phyloP scores from a whole-genome alignment of 92 coral and sea anemone species.

The Diadumene lineata region DNA sequence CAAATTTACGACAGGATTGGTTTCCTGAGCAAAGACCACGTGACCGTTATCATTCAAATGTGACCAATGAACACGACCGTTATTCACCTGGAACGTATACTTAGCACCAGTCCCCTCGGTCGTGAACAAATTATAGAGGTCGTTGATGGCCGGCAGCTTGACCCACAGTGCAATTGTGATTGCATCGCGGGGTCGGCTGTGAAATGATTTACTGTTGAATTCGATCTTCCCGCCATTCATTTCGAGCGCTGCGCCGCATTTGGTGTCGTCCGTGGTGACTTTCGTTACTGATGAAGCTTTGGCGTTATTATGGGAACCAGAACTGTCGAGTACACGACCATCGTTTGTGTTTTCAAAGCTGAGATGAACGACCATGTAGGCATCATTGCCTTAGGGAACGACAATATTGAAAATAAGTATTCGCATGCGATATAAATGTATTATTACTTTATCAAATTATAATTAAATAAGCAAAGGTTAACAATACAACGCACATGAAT shows the following conservation, averaged over 20 bases:
- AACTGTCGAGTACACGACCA: conserved; percentile 67
- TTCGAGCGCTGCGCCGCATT: conserved; percentile 78
- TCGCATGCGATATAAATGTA: background rate
- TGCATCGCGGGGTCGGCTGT: conserved; percentile 75
- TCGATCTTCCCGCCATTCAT: conserved; percentile 83
- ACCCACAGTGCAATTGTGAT: conserved; percentile 88
- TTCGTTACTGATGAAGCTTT: conserved; percentile 49
- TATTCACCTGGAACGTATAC: conserved; percentile 68
- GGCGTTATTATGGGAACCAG: conserved; percentile 80
- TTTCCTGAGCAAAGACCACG: conserved; percentile 73
- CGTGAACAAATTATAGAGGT: conserved; percentile 67
- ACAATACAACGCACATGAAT: too few species aligned
- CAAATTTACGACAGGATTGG: conserved; percentile 66
- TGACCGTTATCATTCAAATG: conserved; percentile 77
- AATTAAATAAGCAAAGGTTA: too few species aligned
- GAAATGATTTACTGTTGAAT: conserved; percentile 67
- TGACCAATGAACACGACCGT: conserved; percentile 80
- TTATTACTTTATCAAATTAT: background rate
- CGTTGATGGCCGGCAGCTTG: conserved; percentile 65
- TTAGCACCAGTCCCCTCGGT: conserved; percentile 89
- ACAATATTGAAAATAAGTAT: background rate
- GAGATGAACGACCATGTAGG: conserved; percentile 73
- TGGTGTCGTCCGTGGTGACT: conserved; percentile 55
- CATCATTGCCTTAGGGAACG: conserved; percentile 64
- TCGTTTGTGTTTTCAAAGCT: conserved; percentile 61